Conservation (phyloP, 2,797 vertebrate species). For the Alcedo quadribrachys region DNA sequence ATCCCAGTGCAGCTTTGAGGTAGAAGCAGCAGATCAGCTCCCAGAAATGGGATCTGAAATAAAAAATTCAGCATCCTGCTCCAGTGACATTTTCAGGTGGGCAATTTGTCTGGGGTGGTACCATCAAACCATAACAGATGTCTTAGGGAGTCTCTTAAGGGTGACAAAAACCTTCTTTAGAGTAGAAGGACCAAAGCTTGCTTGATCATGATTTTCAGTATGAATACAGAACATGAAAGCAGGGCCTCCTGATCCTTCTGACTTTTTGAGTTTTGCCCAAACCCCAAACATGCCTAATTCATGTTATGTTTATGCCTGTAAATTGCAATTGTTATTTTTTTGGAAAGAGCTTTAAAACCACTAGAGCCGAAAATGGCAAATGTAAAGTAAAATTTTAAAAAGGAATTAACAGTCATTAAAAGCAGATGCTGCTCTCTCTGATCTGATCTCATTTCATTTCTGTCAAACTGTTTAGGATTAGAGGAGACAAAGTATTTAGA, state of each 20-base stretch:
- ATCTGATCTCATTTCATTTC: slow-evolving; percentile 9
- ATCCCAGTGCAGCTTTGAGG: not conserved
- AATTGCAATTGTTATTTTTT: slow-evolving; percentile 7
- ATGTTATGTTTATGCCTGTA: not conserved
- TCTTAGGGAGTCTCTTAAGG: not conserved
- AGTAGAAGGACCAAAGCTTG: not conserved
- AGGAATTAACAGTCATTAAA: slow-evolving; percentile 34
- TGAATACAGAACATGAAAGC: fast-evolving
- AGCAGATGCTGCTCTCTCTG: slow-evolving; percentile 29
- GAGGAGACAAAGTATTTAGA: not conserved
- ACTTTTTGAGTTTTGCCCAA: not conserved
- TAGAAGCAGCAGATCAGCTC: not conserved
- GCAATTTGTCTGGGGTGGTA: not conserved
- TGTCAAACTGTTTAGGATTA: slow-evolving; percentile 20
- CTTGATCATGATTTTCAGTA: not conserved
- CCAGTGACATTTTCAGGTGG: fast-evolving
- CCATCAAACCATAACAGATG: not conserved
- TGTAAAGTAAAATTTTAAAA: not conserved
- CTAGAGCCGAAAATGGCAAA: not conserved
- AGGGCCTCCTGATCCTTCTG: not conserved
- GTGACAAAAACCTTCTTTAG: fast-evolving
- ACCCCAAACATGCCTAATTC: not conserved
- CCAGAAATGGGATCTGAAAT: not conserved
- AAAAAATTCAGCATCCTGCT: not conserved
- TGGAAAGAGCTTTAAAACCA: not conserved